Conservation (phyloP, 2,797 vertebrate species). For the Remorina albescens region DNA sequence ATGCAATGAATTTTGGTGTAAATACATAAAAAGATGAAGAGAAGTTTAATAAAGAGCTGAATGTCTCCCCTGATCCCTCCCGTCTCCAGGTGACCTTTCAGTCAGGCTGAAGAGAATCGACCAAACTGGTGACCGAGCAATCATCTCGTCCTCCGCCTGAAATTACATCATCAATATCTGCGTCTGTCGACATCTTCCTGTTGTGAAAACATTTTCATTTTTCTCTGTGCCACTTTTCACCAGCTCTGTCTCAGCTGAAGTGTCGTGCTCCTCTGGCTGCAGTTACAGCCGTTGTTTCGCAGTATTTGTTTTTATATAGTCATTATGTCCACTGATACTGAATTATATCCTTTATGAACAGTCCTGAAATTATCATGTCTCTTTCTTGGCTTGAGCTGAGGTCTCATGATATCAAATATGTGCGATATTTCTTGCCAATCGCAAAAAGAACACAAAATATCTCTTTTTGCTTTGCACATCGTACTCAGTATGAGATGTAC, state of each 20-base stretch:
- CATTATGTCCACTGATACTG: not conserved
- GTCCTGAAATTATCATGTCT: not conserved
- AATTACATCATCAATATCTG: not conserved
- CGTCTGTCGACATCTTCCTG: not conserved
- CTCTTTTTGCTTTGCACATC: too few species aligned
- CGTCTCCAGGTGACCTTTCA: conserved; percentile 52
- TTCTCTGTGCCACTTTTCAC: not conserved
- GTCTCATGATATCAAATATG: too few species aligned
- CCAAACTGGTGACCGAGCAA: conserved; percentile 16
- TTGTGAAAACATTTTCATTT: conserved; percentile 1
- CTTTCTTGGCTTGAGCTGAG: too few species aligned
- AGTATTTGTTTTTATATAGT: not conserved
- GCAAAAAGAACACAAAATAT: too few species aligned
- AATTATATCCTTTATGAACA: not conserved
- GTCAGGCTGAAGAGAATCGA: conserved; percentile 60
- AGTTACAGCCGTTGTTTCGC: conserved; percentile 17
- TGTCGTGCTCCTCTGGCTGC: not conserved
- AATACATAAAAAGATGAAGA: not conserved
- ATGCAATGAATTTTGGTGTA: not conserved
- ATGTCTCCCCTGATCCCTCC: not conserved
- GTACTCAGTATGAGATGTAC: too few species aligned
- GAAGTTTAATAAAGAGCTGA: too few species aligned
- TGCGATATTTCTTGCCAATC: too few species aligned
- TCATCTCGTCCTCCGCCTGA: conserved; percentile 29
- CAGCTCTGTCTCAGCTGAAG: not conserved